Evolutionary conservation across 2,113 vertebrate genomes (phyloP).

Genomic region (Strix uralensis): DNA sequence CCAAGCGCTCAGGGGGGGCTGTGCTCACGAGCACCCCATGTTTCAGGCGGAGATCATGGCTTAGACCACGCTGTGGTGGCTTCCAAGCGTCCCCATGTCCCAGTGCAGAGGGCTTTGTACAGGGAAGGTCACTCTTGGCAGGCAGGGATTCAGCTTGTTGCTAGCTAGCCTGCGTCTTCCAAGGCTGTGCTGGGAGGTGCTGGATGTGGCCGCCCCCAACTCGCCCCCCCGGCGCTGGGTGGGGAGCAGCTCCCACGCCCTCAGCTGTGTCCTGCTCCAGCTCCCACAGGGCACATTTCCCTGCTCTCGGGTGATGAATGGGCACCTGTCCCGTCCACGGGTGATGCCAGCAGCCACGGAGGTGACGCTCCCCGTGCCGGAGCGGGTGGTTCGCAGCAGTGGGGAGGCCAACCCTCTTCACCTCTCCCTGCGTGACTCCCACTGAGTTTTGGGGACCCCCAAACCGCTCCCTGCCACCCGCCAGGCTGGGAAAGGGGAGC

Average conservation of each 20-base stretch:
- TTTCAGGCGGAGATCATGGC: background rate
- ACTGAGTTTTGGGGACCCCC: background rate
- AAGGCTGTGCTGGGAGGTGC: background rate
- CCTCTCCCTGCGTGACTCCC: background rate
- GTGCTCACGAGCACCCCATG: accelerated
- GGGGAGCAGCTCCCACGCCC: background rate
- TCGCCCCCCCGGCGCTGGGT: background rate
- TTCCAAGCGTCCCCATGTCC: background rate
- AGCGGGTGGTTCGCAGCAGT: background rate
- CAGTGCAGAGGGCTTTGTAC: background rate
- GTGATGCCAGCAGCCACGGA: background rate
- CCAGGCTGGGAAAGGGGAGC: background rate
- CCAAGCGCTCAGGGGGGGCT: background rate
- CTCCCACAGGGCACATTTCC: background rate
- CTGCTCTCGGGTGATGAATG: accelerated
- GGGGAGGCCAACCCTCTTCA: background rate
- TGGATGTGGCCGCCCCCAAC: accelerated
- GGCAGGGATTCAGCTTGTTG: background rate
- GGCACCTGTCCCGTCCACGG: accelerated
- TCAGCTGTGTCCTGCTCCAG: background rate
- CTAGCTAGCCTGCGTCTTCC: background rate
- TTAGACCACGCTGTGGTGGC: accelerated
- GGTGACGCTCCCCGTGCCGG: accelerated
- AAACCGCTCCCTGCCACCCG: accelerated
- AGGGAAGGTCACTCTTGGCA: background rate